A percentile compares a stretch with the other conserved stretches of the same genome.
These are phyloP conservation scores for Galaxias olidus DNA, from an alignment of 2,797 vertebrate species.

Conservation along the genomic window DNA sequence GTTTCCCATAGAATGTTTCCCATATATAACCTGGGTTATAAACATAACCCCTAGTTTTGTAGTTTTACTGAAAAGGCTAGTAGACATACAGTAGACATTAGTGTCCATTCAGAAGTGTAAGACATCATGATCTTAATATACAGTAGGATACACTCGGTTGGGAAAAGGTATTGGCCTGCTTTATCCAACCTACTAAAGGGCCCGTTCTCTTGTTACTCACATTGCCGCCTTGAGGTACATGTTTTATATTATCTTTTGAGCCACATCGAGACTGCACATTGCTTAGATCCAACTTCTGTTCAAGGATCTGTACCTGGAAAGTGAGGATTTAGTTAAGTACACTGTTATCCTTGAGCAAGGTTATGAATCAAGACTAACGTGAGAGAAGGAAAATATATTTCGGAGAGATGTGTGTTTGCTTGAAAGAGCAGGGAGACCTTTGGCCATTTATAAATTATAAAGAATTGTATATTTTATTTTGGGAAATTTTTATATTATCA, in stretches of 20 bases:
- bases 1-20: no score
- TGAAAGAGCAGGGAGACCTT: no score
- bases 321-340: no score
- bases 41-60: no score
- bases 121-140: slow-evolving; percentile 40
- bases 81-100: slow-evolving; percentile 43
- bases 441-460: no score
- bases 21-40: no score
- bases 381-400: no score
- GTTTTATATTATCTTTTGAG: slow-evolving; percentile 98
- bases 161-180: slow-evolving; percentile 25
- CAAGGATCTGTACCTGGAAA: slow-evolving; percentile 76
- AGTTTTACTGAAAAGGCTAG: slow-evolving; percentile 13
- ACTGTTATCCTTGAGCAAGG: no score
- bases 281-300: slow-evolving; percentile 78
- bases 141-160: slow-evolving; percentile 44
- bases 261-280: slow-evolving; percentile 83
- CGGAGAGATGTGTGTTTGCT: no score
- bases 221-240: slow-evolving; percentile 82
- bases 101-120: slow-evolving; percentile 26
- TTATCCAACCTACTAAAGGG: slow-evolving; percentile 16
- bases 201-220: slow-evolving; percentile 63
- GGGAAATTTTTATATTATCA: no score
- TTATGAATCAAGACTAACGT: no score
- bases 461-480: no score